Evolutionary conservation across 2,888 invertebrate species (phyloP).

Genomic region (Cybosia mesomella): DNA sequence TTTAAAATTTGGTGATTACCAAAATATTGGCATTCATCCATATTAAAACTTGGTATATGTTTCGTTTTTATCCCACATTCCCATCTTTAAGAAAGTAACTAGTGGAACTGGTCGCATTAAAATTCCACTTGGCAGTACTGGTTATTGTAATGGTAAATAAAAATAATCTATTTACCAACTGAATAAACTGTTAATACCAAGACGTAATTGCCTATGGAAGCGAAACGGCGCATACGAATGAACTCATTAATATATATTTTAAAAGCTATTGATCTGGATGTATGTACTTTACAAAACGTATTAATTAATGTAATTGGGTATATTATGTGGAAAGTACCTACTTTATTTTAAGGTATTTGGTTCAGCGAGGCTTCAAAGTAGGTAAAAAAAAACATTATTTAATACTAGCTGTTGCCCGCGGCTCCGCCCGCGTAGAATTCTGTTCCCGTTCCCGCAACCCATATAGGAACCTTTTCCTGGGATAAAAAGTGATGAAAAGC

Average conservation of each 20-base stretch:
- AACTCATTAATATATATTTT: neutral
- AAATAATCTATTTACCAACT: neutral
- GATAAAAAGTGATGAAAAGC: too few species aligned
- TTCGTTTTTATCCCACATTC: neutral
- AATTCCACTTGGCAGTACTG: neutral
- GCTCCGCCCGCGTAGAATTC: too few species aligned
- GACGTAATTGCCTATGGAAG: neutral
- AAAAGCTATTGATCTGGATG: neutral
- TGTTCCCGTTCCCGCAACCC: too few species aligned
- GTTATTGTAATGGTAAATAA: neutral
- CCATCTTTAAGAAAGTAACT: neutral
- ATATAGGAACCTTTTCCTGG: too few species aligned
- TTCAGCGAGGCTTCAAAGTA: neutral
- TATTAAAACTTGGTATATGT: neutral
- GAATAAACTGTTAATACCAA: neutral
- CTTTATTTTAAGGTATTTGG: too few species aligned
- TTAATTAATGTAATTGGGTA: neutral
- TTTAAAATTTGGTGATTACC: neutral
- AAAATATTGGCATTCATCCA: neutral
- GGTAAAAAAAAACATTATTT: too few species aligned
- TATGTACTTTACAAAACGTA: neutral
- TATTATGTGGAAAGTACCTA: neutral
- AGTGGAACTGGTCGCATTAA: neutral
- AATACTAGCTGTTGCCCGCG: too few species aligned
- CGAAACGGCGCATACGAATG: neutral